A percentile compares a stretch with the other conserved stretches of the same genome.
Evolutionary conservation across 2,113 vertebrate genomes (phyloP).

Genomic region (Grus americana): DNA sequence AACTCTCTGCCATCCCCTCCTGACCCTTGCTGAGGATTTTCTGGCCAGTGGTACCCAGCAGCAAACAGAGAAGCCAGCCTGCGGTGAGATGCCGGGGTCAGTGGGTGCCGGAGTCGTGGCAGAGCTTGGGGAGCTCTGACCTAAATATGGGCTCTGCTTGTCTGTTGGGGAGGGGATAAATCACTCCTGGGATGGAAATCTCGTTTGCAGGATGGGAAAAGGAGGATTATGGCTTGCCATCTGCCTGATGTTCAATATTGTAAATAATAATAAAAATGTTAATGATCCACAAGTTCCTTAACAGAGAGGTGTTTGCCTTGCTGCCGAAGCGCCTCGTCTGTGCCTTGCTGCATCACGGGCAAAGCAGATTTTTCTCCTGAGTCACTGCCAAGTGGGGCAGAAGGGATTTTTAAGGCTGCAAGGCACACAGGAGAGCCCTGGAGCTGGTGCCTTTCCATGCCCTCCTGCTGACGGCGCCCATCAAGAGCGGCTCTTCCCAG

Average conservation of each 20-base stretch:
- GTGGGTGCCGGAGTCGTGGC: rapidly evolving
- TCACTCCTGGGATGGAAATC: neutral
- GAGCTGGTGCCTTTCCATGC: rapidly evolving
- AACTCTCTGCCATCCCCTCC: neutral
- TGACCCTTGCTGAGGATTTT: neutral
- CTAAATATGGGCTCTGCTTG: neutral
- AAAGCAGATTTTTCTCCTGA: neutral
- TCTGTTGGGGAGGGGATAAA: neutral
- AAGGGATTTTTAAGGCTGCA: neutral
- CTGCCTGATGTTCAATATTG: neutral
- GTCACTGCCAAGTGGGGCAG: conserved; percentile 8
- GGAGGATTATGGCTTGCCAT: neutral
- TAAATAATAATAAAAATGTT: neutral
- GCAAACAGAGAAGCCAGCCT: neutral
- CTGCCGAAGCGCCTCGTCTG: neutral
- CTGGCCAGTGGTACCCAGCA: rapidly evolving
- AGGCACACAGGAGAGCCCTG: neutral
- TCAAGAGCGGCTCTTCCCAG: neutral
- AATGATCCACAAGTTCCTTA: neutral
- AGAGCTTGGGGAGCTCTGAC: neutral
- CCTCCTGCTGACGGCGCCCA: neutral
- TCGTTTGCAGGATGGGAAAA: neutral
- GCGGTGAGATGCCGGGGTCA: neutral
- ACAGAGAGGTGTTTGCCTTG: neutral
- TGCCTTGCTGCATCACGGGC: rapidly evolving